phyloP scores from a whole-genome alignment of 2,888 invertebrate genomes.

The Acleris literana region DNA sequence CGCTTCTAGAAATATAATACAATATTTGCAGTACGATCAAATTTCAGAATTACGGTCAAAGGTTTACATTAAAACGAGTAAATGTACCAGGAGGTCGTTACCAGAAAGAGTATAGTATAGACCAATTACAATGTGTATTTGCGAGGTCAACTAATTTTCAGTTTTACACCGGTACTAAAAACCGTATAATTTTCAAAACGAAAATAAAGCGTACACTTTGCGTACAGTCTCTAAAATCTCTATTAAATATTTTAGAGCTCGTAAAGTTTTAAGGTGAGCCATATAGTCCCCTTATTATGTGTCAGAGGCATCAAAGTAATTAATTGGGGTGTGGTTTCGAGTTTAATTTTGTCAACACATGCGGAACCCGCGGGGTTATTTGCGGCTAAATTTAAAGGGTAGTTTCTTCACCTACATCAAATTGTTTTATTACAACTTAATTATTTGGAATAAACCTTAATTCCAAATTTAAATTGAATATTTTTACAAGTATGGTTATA shows the following conservation, averaged over 20 bases:
- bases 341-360: conserved; percentile 23
- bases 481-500: no score
- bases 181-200: neutral
- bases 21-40: no score
- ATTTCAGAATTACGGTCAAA: no score
- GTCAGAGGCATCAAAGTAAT: conserved; percentile 19
- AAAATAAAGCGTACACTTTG: neutral
- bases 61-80: no score
- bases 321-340: conserved; percentile 13
- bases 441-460: neutral
- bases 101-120: neutral
- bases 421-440: neutral
- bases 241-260: conserved; percentile 16
- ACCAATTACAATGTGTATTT: neutral
- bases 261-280: conserved; percentile 20
- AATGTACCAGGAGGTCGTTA: no score
- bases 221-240: neutral
- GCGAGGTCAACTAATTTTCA: neutral
- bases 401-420: conserved; percentile 16
- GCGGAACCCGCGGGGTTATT: conserved; percentile 10
- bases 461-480: no score
- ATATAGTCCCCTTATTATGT: conserved; percentile 23
- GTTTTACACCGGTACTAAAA: neutral
- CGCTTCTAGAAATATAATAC: no score
- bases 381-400: conserved; percentile 9